Evolutionary conservation across 1,140 invertebrate species (phyloP), one percentile per base, ranked within the genome.

Genomic region (Zaprionus davidi): DNA sequence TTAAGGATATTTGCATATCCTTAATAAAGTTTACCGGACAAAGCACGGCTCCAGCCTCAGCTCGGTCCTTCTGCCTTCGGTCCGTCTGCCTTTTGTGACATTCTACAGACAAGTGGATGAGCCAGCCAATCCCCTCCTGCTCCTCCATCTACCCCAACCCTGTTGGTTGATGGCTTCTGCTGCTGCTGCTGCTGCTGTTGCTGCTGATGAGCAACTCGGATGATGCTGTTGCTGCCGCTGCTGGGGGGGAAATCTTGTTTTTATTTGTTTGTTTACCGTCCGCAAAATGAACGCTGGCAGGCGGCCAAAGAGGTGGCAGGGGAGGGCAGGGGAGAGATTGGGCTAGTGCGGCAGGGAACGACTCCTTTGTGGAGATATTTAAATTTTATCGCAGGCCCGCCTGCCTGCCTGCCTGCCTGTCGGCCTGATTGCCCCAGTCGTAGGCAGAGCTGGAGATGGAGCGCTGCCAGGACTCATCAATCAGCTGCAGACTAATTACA

Each of bases 1-100:
- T 92, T 92, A 92, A 92, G 91, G 81, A 84, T 91, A 92, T 92
- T 92, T 92, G 91, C 91, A 92, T 92, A 92, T 91, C 88, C 88
- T 91, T 91, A 86, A 91, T 91, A 91, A 91, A 91, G 80, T 88
- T 91, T 79, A 80, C 77, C 80, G 86, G 85, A 88, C 85, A 88
- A 68, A 78, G 75, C 79, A 26, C 51, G 41, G 57, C 56, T 49
- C 69, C 59, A 55, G 26, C 56, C 17, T 2, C n/a, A 24, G 31
- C 41, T 26, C 11, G 15, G 31, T 22, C 62, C 26, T 46, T 28
- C 49, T 5, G 63, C 3, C 9, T 11, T 34, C 20, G 51, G 46
- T 22, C 34, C 17, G 67, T 13, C 24, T 22, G 46, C 60, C 81
- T 82, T 90, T 90, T 90, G 85, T 90, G 85, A 90, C 85, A 90